Evolutionary conservation across 92 coral and sea anemone species (phyloP).

Genomic region (Bergia puertoricense): DNA sequence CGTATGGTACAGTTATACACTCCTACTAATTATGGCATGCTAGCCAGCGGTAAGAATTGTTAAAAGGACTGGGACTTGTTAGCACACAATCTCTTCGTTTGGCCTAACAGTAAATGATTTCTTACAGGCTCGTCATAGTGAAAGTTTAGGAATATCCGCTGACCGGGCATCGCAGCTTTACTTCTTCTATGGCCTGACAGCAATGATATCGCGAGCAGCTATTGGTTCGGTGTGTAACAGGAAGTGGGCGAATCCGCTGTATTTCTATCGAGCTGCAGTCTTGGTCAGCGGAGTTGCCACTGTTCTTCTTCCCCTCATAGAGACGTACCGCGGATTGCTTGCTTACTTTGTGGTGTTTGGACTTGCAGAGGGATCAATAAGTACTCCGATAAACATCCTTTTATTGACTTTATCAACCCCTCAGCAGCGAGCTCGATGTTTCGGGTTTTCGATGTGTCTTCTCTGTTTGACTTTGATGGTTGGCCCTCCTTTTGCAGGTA

Average conservation of each 20-base stretch:
- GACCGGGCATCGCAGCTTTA: slow-evolving; percentile 50
- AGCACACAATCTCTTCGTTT: neutral
- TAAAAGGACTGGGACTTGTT: too few species aligned
- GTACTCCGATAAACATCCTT: slow-evolving; percentile 29
- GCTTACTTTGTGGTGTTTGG: slow-evolving; percentile 47
- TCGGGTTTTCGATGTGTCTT: slow-evolving; percentile 19
- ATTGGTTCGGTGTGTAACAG: slow-evolving; percentile 49
- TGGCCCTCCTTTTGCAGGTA: slow-evolving; percentile 60
- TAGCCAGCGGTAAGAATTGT: too few species aligned
- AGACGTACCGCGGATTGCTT: slow-evolving; percentile 24
- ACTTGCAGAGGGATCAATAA: slow-evolving; percentile 43
- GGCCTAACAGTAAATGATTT: neutral
- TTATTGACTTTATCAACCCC: slow-evolving; percentile 37
- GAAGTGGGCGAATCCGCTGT: slow-evolving; percentile 22
- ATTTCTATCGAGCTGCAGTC: slow-evolving; percentile 38
- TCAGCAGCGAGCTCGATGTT: slow-evolving; percentile 33
- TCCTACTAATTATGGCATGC: too few species aligned
- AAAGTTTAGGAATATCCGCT: slow-evolving; percentile 37
- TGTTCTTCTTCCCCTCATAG: slow-evolving; percentile 34
- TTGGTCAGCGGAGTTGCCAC: slow-evolving; percentile 39
- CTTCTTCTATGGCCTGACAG: slow-evolving; percentile 42
- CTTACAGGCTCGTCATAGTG: slow-evolving; percentile 49
- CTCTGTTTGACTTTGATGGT: slow-evolving; percentile 10
- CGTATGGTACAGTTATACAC: too few species aligned
- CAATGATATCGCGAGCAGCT: slow-evolving; percentile 46